Evolutionary conservation across 2,113 vertebrate genomes (phyloP), one percentile per base, ranked within the genome.

Genomic region (Chamaetylas fuelleborni): DNA sequence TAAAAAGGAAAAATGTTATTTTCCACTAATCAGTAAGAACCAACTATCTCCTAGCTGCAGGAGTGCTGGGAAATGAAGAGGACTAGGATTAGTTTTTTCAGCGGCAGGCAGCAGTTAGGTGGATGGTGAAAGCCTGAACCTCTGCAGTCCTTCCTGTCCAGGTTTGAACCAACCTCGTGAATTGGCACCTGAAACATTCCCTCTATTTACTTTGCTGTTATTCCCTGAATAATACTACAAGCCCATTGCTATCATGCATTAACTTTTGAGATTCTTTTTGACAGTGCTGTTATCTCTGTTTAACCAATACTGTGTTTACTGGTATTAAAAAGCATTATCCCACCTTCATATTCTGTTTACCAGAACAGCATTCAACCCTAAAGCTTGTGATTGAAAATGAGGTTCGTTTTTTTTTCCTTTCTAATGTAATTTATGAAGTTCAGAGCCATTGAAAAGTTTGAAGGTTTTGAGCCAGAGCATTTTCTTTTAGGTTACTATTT

Each of bases 41-140:
- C 82, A 93, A 73, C 94, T 94, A 94, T 92, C 88, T 97, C 26
- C 20, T 58, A n/a, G 62, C 76, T 92, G 79, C 94, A 96, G 90
- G 64, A 90, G 50, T 74, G 33, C 54, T 92, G 33, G 12, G 47
- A 64, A 65, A 77, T 81, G 72, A 86, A 15, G 67, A 80, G 11
- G 38, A 81, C 50, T 80, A 24, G 82, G 76, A 94, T 93, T 88
- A 94, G 33, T 14, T 81, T 50, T 90, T 90, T 47, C 80, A 70
- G 51, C 77, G 50, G 33, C 62, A 88, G 74, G 47, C 45, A 90
- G 58, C 67, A 83, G 33, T 81, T 66, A 86, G 42, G 34, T 42
- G 14, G 34, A 90, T 45, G 51, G 54, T 83, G 66, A 92, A 94
- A 94, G 67, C 34, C 43, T 74, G 33, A 33, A 67, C 26, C 40